Evolutionary conservation across 2,113 vertebrate genomes (phyloP).

Genomic region (Numenius arquata): DNA sequence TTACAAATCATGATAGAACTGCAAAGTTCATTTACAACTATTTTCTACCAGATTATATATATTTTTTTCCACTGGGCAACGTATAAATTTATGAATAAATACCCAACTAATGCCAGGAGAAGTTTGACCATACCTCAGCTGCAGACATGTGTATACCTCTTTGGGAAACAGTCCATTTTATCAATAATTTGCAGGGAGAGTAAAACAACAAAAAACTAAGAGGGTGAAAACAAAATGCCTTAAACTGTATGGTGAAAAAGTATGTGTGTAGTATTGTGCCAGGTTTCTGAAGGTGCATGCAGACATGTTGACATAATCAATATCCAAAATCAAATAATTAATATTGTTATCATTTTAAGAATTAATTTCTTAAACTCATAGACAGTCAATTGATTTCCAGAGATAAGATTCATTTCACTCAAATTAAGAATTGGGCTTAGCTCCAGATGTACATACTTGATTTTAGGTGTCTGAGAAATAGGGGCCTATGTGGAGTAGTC

Average conservation of each 20-base stretch:
- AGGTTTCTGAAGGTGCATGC: not conserved
- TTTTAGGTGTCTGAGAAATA: not conserved
- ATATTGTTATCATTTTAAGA: not conserved
- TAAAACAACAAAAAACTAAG: not conserved
- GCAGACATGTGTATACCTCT: not conserved
- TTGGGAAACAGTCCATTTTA: not conserved
- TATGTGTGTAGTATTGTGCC: not conserved
- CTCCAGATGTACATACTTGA: not conserved
- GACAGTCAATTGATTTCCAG: not conserved
- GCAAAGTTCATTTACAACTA: not conserved
- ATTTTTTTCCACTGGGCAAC: not conserved
- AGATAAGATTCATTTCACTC: not conserved
- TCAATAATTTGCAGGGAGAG: not conserved
- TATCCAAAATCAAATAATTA: not conserved
- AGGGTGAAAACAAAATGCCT: conserved; percentile 54
- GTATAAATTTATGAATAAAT: not conserved
- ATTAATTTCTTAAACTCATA: not conserved
- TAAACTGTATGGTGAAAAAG: conserved; percentile 16
- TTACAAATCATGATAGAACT: not conserved
- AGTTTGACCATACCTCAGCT: not conserved
- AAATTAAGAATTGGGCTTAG: not conserved
- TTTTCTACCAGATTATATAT: not conserved
- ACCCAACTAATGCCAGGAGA: not conserved
- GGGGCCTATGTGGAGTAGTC: not conserved
- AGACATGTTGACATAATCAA: not conserved